Base-by-base conservation (phyloP, 2,797 vertebrate genomes). In the Enteromius paludinosus region DNA sequence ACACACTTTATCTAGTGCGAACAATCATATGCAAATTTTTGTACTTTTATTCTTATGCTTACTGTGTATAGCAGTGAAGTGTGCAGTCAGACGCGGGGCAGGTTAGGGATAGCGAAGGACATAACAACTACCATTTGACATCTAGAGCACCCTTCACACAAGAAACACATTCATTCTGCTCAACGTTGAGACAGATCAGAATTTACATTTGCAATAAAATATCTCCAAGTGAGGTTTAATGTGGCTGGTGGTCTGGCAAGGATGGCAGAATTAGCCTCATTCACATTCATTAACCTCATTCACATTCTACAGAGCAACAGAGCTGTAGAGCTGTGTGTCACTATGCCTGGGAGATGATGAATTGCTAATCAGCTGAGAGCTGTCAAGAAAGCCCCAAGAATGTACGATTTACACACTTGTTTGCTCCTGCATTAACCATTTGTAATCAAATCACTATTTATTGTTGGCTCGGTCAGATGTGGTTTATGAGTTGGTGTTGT, bases 281-380 rank as follows among this genome's bases (percentile, higher is more conserved):
- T 90, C 91, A 89, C 92, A 94, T 94, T 95, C 92, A 93, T 93
- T 95, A 94, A 94, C 93, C 93, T 93, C 91, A 92, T 93, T 93
- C 88, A 90, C 89, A 94, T 93, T 94, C 93, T 93, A 89, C 88
- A 86, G 91, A 92, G 93, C 90, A 90, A 87, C 89, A 88, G 81
- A 87, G 84, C 89, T 87, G 86, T 87, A 90, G 91, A 92, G 89
- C 90, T 88, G 88, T 87, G 89, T 92, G 92, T 93, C 92, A 92
- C 89, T 88, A 78, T 90, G 87, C 91, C 91, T 92, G 90, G 90
- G 89, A 93, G 91, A 93, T 94, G 92, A 94, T 93, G 93, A 95
- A 95, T 93, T 91, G 90, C 90, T 93, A 94, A 94, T 94, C 94
- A 94, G 92, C 91, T 92, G 92, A 93, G 90, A 94, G 93, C 91